phyloP scores from a whole-genome alignment of 2,113 vertebrate species.

The Tor tambroides region DNA sequence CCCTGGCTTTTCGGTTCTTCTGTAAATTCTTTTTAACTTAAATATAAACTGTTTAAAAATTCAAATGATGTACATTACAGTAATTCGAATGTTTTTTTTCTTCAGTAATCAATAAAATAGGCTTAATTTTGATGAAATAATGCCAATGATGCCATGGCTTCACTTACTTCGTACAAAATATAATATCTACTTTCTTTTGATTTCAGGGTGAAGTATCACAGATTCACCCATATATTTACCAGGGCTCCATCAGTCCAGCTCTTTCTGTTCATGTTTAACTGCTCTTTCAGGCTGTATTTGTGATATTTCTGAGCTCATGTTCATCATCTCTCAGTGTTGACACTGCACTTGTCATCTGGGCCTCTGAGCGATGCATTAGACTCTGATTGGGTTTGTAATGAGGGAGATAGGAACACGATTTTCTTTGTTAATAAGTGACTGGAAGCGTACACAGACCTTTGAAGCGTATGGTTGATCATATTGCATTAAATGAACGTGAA shows the following conservation, averaged over 20 bases:
- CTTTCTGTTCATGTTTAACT: neutral
- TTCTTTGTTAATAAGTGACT: conserved; percentile 46
- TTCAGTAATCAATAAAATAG: too few species aligned
- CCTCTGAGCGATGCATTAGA: conserved; percentile 12
- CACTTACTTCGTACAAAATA: too few species aligned
- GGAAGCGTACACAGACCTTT: conserved; percentile 23
- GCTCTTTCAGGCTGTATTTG: neutral
- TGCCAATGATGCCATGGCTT: too few species aligned
- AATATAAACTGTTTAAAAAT: too few species aligned
- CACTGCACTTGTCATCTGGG: conserved; percentile 4
- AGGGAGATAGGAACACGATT: conserved; percentile 30
- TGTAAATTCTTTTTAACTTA: too few species aligned
- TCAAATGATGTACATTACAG: too few species aligned
- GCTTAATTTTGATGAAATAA: too few species aligned
- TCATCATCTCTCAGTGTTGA: neutral
- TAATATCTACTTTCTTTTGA: too few species aligned
- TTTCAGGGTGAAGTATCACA: too few species aligned
- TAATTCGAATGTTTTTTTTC: too few species aligned
- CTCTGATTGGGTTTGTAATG: neutral
- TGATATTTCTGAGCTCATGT: neutral
- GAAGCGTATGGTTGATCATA: neutral
- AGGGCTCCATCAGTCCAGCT: neutral
- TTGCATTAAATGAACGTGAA: conserved; percentile 1
- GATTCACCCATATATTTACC: too few species aligned
- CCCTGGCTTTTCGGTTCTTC: too few species aligned